Conservation (phyloP, 1,140 invertebrate genomes). For the Pseudomyrmex flavicornis region DNA sequence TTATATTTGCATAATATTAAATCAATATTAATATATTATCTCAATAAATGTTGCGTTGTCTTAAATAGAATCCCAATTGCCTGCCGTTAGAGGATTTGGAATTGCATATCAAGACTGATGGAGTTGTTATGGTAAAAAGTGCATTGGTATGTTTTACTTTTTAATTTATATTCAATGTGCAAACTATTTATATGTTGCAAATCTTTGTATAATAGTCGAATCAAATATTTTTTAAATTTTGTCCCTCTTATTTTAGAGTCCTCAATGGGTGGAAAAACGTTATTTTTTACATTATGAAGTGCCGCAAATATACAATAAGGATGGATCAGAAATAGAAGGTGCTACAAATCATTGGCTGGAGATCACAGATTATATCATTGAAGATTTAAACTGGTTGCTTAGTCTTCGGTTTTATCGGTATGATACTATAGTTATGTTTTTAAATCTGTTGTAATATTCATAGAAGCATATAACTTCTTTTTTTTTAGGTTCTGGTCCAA, state of each 20-base stretch:
- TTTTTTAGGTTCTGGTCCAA: slow-evolving; percentile 92
- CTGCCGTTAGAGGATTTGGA: slow-evolving; percentile 77
- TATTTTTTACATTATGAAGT: slow-evolving; percentile 81
- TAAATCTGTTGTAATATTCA: slow-evolving; percentile 27
- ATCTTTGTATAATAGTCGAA: too few relatives aligned
- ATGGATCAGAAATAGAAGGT: slow-evolving; percentile 81
- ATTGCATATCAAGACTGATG: slow-evolving; percentile 72
- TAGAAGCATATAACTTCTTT: slow-evolving; percentile 11
- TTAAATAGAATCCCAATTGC: slow-evolving; percentile 77
- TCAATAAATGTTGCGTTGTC: neutral
- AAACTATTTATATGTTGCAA: too few relatives aligned
- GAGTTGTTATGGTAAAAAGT: slow-evolving; percentile 69
- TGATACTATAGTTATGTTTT: slow-evolving; percentile 10
- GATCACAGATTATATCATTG: slow-evolving; percentile 84
- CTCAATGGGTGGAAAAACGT: slow-evolving; percentile 79
- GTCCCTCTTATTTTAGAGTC: slow-evolving; percentile 73
- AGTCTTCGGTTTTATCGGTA: slow-evolving; percentile 85
- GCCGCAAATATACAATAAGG: slow-evolving; percentile 73
- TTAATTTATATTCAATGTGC: neutral
- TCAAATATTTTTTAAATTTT: slow-evolving; percentile 43
- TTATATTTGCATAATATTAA: neutral
- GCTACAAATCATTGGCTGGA: slow-evolving; percentile 87
- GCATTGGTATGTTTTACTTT: slow-evolving; percentile 77
- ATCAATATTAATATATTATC: neutral
- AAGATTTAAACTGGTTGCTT: slow-evolving; percentile 87